These are phyloP conservation scores for Callopanchax toddi DNA, from an alignment of 2,113 vertebrate species.

Conservation along the genomic window DNA sequence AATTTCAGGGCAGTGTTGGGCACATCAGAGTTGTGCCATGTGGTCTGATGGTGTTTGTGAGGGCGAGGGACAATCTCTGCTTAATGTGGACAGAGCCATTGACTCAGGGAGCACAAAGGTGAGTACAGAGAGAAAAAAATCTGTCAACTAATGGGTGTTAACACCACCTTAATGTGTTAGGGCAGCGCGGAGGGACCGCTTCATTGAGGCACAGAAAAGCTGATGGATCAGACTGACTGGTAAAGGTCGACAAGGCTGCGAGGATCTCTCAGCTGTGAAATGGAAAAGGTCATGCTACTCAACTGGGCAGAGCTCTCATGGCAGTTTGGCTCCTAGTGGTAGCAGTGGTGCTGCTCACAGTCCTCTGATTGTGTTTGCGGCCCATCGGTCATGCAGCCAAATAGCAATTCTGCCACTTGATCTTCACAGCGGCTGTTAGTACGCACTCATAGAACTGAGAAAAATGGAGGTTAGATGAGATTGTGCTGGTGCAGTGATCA, in stretches of 20 bases:
- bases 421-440: slow-evolving; percentile 44
- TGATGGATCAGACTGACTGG: slow-evolving; percentile 78
- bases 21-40: slow-evolving; percentile 95
- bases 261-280: slow-evolving; percentile 81
- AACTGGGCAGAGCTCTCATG: slow-evolving; percentile 60
- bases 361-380: slow-evolving; percentile 62
- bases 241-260: slow-evolving; percentile 84
- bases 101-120: slow-evolving; percentile 99
- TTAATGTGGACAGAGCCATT: slow-evolving; percentile 99
- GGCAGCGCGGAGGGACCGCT: slow-evolving; percentile 54
- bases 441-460: slow-evolving; percentile 21
- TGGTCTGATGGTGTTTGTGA: slow-evolving; percentile 92
- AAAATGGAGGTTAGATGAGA: slow-evolving; percentile 1
- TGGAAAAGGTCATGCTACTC: slow-evolving; percentile 86
- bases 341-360: slow-evolving; percentile 44
- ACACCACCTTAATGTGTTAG: slow-evolving; percentile 67
- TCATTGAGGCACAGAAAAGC: slow-evolving; percentile 61
- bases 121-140: slow-evolving; percentile 69
- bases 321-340: slow-evolving; percentile 62
- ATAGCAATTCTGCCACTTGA: slow-evolving; percentile 68
- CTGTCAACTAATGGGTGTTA: slow-evolving; percentile 64
- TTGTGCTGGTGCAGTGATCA: slow-evolving; percentile 13
- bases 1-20: slow-evolving; percentile 91
- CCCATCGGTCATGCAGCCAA: slow-evolving; percentile 53
- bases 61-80: slow-evolving; percentile 86